Conservation (phyloP, 2,888 invertebrate genomes). For the Orthonychiurus folsomi region DNA sequence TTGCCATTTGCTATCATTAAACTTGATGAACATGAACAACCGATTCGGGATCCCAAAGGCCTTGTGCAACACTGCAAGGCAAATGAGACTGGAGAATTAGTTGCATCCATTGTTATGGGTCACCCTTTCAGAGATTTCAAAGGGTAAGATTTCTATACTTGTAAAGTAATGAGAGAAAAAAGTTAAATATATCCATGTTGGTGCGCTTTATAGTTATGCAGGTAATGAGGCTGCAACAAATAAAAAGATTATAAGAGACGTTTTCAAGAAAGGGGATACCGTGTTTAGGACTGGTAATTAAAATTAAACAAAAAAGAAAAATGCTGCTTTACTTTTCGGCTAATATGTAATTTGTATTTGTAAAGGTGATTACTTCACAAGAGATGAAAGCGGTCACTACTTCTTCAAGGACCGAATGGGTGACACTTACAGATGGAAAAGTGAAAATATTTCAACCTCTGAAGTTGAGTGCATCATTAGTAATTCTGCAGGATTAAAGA, state of each 20-base stretch:
- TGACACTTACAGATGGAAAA: conserved; percentile 60
- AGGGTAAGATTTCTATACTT: not conserved
- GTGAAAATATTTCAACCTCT: conserved; percentile 96
- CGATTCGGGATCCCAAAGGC: conserved; percentile 71
- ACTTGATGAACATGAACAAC: conserved; percentile 78
- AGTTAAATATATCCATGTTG: too few relatives aligned
- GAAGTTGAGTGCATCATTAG: conserved; percentile 91
- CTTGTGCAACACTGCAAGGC: conserved; percentile 59
- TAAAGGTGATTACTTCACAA: conserved; percentile 25
- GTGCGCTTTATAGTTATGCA: conserved; percentile 19
- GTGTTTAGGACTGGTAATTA: conserved; percentile 73
- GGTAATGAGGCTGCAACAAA: conserved; percentile 71
- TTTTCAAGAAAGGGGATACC: conserved; percentile 78
- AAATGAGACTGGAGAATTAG: conserved; percentile 90
- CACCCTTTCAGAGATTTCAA: conserved; percentile 7
- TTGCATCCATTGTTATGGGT: conserved; percentile 57
- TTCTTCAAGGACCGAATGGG: conserved; percentile 31
- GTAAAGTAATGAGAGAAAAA: not conserved
- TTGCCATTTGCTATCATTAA: conserved; percentile 65
- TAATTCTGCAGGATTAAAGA: conserved; percentile 63
- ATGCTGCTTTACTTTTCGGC: not conserved
- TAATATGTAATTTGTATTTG: conserved; percentile 2
- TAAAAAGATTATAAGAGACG: conserved; percentile 80
- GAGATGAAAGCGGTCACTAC: conserved; percentile 26
- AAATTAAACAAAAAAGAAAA: not conserved